phyloP scores from a whole-genome alignment of 2,797 vertebrate species.

The Urophycis tenuis region DNA sequence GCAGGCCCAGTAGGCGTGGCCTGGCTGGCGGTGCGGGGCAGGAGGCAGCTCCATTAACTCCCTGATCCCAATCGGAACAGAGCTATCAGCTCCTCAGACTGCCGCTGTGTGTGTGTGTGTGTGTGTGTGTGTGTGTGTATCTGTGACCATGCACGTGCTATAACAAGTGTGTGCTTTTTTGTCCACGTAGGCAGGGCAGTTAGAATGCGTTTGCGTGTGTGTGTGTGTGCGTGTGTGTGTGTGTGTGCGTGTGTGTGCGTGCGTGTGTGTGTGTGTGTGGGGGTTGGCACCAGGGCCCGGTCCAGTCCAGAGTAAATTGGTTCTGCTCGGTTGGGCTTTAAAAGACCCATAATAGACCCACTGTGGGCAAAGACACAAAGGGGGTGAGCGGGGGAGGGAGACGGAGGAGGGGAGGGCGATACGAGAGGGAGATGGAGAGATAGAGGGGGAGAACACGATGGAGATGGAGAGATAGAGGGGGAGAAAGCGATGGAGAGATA shows the following conservation, averaged over 20 bases:
- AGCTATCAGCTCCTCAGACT: not conserved
- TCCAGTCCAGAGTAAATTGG: conserved; percentile 58
- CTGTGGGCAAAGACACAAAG: conserved; percentile 26
- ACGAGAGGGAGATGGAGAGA: not conserved
- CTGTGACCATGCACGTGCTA: not conserved
- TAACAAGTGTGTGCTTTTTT: not conserved
- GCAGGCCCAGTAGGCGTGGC: not conserved
- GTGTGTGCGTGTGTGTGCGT: conserved; percentile 30
- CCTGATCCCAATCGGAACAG: not conserved
- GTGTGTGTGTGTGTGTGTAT: conserved; percentile 10
- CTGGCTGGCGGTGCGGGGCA: not conserved
- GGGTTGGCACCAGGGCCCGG: conserved; percentile 54
- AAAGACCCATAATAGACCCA: conserved; percentile 62
- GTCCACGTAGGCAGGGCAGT: not conserved
- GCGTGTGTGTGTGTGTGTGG: conserved; percentile 27
- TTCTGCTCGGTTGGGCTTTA: conserved; percentile 65
- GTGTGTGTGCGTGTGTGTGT: conserved; percentile 18
- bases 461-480: conserved; percentile 5
- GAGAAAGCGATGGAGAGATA: conserved; percentile 1
- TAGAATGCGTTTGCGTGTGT: not conserved
- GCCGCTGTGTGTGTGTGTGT: conserved; percentile 3
- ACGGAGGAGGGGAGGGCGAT: conserved; percentile 12
- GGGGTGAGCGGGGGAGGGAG: not conserved
- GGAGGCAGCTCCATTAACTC: not conserved
- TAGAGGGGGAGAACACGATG: not conserved